Evolutionary conservation across 2,113 vertebrate species (phyloP).

Genomic region (Sakesphorus luctuosus): DNA sequence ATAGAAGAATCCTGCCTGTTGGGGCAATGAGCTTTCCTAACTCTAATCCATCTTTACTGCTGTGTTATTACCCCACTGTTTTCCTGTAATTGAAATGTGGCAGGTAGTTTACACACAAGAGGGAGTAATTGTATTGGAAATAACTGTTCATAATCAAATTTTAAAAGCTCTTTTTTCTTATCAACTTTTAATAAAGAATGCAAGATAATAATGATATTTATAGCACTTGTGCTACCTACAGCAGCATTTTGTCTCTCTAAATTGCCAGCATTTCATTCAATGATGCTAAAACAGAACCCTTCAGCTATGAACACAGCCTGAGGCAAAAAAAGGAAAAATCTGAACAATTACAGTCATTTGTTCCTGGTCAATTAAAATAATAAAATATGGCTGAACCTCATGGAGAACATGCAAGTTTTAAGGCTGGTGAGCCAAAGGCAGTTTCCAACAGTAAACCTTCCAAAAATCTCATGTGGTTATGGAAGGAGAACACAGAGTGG

Average conservation of each 20-base stretch:
- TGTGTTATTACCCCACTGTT: conserved; percentile 44
- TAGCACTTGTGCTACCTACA: conserved; percentile 12
- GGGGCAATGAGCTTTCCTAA: conserved; percentile 30
- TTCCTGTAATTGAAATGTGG: conserved; percentile 73
- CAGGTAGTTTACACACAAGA: conserved; percentile 73
- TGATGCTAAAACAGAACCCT: neutral
- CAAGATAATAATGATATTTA: conserved; percentile 47
- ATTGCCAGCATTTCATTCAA: conserved; percentile 30
- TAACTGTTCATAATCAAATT: conserved; percentile 69
- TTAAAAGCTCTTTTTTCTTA: conserved; percentile 67
- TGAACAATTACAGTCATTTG: neutral
- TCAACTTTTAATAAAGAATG: conserved; percentile 66
- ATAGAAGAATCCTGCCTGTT: conserved; percentile 34
- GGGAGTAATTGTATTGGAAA: conserved; percentile 72
- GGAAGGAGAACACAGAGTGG: neutral
- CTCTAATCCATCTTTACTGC: conserved; percentile 48
- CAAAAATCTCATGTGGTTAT: fast-evolving
- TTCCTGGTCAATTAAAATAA: neutral
- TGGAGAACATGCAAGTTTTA: too few relatives aligned
- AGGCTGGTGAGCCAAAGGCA: too few relatives aligned
- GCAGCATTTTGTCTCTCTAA: conserved; percentile 21
- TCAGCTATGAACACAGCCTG: neutral
- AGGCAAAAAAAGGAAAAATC: neutral
- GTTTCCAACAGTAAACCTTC: neutral
- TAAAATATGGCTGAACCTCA: neutral